A percentile compares a stretch with the other conserved stretches of the same genome.
phyloP scores from a whole-genome alignment of 2,113 vertebrate genomes.

The Serinus canaria region DNA sequence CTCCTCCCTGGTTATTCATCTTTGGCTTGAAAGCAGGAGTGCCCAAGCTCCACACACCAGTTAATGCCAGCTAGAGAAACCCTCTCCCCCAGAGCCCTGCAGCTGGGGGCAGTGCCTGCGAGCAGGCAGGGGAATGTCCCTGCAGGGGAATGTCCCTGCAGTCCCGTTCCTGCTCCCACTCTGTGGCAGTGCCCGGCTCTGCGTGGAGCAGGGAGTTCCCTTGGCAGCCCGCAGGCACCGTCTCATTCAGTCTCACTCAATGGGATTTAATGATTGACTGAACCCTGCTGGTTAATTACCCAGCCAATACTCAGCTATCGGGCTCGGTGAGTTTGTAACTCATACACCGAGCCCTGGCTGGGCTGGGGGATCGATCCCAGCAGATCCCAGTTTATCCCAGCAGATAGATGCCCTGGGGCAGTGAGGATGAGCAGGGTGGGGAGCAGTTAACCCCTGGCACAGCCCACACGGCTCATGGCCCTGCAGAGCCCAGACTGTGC shows the following conservation, averaged over 20 bases:
- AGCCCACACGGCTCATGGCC: fast-evolving
- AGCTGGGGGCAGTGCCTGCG: neutral
- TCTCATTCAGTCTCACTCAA: neutral
- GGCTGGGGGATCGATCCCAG: neutral
- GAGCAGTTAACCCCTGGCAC: neutral
- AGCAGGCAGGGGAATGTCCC: neutral
- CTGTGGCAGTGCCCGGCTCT: fast-evolving
- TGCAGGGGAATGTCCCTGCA: neutral
- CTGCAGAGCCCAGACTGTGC: neutral
- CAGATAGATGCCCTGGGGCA: fast-evolving
- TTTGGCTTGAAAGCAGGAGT: neutral
- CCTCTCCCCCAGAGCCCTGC: neutral
- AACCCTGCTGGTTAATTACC: slow-evolving; percentile 14
- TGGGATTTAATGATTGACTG: slow-evolving; percentile 47
- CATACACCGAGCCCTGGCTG: neutral
- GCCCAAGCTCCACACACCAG: neutral
- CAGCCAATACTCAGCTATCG: slow-evolving; percentile 30
- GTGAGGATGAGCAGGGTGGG: neutral
- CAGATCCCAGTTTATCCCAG: neutral
- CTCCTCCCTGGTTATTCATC: neutral
- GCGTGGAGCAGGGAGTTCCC: neutral
- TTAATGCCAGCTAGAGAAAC: neutral
- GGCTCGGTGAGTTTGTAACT: neutral
- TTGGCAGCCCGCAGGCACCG: neutral
- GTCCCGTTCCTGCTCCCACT: neutral